Evolutionary conservation across 92 coral and sea anemone genomes (phyloP).

Genomic region (Diadumene lineata): DNA sequence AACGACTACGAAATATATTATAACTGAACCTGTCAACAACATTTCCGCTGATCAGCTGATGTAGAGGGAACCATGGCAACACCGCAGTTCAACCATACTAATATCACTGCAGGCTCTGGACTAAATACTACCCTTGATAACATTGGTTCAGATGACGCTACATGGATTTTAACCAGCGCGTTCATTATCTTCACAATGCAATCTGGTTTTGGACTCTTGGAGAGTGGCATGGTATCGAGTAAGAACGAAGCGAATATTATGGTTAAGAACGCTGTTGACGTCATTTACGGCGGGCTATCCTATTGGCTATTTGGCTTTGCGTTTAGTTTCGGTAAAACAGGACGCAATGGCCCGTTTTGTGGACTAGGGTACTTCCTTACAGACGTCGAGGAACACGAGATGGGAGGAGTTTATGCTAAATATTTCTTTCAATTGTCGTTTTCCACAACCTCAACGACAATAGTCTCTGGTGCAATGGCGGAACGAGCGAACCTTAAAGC

Average conservation of each 20-base stretch:
- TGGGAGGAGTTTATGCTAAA: constrained; percentile 67
- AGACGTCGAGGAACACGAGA: constrained; percentile 64
- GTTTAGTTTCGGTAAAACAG: constrained; percentile 57
- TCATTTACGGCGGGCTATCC: constrained; percentile 85
- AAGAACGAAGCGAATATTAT: constrained; percentile 90
- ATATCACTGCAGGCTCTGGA: background rate
- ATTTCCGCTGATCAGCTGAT: no score
- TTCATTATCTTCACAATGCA: constrained; percentile 87
- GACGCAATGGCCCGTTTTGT: constrained; percentile 54
- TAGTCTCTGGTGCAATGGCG: constrained; percentile 96
- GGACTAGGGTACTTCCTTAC: constrained; percentile 79
- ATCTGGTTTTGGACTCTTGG: constrained; percentile 83
- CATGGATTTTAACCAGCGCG: constrained; percentile 85
- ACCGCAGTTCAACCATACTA: constrained; percentile 1
- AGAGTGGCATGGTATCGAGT: constrained; percentile 79
- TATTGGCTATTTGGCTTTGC: constrained; percentile 94
- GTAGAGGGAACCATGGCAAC: constrained; percentile 3
- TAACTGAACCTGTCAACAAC: no score
- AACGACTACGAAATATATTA: no score
- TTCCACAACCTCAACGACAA: constrained; percentile 89
- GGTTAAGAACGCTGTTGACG: constrained; percentile 91
- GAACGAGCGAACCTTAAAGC: constrained; percentile 81
- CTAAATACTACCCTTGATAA: background rate
- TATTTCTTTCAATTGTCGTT: constrained; percentile 89
- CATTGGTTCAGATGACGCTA: constrained; percentile 67